Conservation (phyloP, 2,888 invertebrate species). For the Lepidochitona cinerea region DNA sequence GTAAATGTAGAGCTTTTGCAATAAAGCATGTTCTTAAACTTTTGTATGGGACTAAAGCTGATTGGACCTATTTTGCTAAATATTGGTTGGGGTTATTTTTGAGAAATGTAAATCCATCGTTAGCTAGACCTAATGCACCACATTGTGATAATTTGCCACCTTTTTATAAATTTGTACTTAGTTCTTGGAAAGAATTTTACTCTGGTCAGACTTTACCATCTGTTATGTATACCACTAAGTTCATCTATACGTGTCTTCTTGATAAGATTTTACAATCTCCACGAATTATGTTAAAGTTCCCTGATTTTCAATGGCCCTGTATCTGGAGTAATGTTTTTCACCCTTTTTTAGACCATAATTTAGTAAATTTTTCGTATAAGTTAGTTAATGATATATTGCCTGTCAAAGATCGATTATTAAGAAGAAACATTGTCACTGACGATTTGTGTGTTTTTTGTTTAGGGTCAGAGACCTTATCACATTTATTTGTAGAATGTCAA, state of each 20-base stretch:
- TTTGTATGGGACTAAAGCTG: not conserved
- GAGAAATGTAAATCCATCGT: not conserved
- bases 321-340: conserved; percentile 5
- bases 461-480: not conserved
- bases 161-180: not conserved
- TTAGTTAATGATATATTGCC: not conserved
- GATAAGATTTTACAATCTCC: not conserved
- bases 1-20: not conserved
- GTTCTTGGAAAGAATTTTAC: not conserved
- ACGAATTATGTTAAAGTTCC: not conserved
- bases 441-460: not conserved
- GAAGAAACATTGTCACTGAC: not conserved
- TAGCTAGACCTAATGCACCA: not conserved
- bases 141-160: not conserved
- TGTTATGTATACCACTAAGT: not conserved
- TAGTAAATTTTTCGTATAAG: not conserved
- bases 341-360: not conserved
- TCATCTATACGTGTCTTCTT: not conserved
- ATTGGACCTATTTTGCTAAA: conserved; percentile 3
- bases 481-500: not conserved
- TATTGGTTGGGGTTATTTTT: conserved; percentile 1
- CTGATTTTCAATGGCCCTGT: not conserved
- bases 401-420: not conserved
- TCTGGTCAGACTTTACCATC: not conserved
- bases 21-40: not conserved